These are phyloP conservation scores for Arizona elegans DNA, from an alignment of 2,113 vertebrate genomes.

Conservation along the genomic window DNA sequence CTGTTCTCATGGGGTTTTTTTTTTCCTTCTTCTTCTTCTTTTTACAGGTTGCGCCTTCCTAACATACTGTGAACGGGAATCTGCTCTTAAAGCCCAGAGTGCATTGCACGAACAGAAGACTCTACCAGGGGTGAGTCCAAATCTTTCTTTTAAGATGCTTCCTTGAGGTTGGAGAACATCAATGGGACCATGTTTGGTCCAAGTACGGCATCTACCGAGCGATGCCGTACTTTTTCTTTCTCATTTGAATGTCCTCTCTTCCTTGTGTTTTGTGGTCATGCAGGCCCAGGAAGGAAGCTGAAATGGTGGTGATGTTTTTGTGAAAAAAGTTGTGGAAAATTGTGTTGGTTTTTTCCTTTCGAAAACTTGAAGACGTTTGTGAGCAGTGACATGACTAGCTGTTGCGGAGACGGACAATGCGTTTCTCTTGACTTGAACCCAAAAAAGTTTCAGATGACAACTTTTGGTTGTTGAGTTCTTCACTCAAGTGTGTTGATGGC, in stretches of 20 bases:
- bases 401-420: not conserved
- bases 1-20: not conserved
- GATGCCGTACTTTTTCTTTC: accelerated
- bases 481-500: conserved; percentile 45
- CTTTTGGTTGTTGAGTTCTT: conserved; percentile 41
- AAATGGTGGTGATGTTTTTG: not conserved
- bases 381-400: not conserved
- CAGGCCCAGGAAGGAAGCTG: not conserved
- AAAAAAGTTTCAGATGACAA: not conserved
- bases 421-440: not conserved
- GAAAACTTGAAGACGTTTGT: not conserved
- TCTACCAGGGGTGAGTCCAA: conserved; percentile 77
- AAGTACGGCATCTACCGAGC: conserved; percentile 25
- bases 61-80: conserved; percentile 83
- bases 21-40: conserved; percentile 28
- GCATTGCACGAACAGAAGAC: conserved; percentile 83
- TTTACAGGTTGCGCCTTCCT: conserved; percentile 80
- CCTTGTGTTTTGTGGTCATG: not conserved
- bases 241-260: not conserved
- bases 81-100: conserved; percentile 82
- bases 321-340: not conserved
- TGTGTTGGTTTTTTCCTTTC: not conserved
- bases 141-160: not conserved
- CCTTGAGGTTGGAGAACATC: not conserved
- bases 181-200: not conserved